Evolutionary conservation across 2,113 vertebrate genomes (phyloP).

Genomic region (Larimichthys crocea): DNA sequence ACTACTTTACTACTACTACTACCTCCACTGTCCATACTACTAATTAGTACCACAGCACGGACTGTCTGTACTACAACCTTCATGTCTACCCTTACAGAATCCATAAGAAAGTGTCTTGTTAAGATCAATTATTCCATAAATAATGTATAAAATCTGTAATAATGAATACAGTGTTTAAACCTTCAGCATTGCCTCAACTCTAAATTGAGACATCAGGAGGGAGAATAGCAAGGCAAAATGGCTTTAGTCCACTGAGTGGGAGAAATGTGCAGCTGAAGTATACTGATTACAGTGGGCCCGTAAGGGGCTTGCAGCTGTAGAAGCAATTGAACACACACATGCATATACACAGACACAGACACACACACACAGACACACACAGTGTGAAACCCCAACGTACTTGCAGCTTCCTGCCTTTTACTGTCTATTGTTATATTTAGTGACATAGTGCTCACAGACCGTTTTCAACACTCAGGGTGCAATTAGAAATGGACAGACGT

Average conservation of each 20-base stretch:
- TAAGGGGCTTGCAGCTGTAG: slow-evolving; percentile 69
- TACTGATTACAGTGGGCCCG: slow-evolving; percentile 68
- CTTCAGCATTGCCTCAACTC: background rate
- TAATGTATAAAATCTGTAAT: background rate
- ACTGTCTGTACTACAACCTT: background rate
- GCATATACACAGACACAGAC: slow-evolving; percentile 14
- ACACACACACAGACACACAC: slow-evolving; percentile 16
- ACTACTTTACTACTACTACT: too few relatives aligned
- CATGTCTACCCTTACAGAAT: background rate
- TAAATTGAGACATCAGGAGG: slow-evolving; percentile 52
- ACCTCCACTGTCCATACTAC: background rate
- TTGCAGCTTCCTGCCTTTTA: slow-evolving; percentile 74
- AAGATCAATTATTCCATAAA: background rate
- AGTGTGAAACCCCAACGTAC: slow-evolving; percentile 49
- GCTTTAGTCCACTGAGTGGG: slow-evolving; percentile 61
- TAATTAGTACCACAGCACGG: background rate
- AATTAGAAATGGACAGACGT: slow-evolving; percentile 64
- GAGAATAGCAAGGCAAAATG: slow-evolving; percentile 44
- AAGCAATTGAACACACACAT: slow-evolving; percentile 62
- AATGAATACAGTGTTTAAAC: background rate
- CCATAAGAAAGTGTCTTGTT: background rate
- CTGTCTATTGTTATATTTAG: slow-evolving; percentile 74
- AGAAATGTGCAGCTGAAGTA: slow-evolving; percentile 69
- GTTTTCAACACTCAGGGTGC: slow-evolving; percentile 55
- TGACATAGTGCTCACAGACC: slow-evolving; percentile 58